Conservation (phyloP, 2,888 invertebrate genomes). For the Bimastos eiseni region DNA sequence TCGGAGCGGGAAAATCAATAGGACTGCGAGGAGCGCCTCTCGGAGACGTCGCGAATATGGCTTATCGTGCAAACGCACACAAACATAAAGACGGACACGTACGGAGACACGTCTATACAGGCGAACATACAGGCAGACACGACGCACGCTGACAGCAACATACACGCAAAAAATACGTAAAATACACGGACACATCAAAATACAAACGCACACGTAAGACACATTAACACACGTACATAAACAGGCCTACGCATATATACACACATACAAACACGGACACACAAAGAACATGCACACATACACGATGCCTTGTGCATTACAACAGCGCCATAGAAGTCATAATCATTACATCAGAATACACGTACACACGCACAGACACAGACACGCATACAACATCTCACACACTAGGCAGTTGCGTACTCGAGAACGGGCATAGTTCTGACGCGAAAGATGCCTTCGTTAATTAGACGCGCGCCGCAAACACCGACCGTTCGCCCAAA, state of each 20-base stretch:
- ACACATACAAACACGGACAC: no score
- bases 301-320: neutral
- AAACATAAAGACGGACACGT: neutral
- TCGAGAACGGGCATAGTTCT: neutral
- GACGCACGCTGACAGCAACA: neutral
- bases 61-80: neutral
- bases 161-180: neutral
- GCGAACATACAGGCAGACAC: neutral
- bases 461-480: neutral
- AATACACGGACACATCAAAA: neutral
- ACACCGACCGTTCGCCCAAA: neutral
- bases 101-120: neutral
- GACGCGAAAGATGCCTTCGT: constrained; percentile 19
- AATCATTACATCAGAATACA: neutral
- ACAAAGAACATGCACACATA: neutral
- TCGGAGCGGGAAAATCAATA: constrained; percentile 28
- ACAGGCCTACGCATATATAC: neutral
- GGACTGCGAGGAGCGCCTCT: constrained; percentile 17
- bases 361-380: neutral
- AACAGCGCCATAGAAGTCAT: neutral
- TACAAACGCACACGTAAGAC: neutral
- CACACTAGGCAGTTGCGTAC: neutral
- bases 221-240: neutral
- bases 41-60: constrained; percentile 4
- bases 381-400: neutral